A percentile compares a stretch with the other conserved stretches of the same genome.
These are phyloP conservation scores for Natator depressus DNA, from an alignment of 2,113 vertebrate genomes.

Conservation along the genomic window DNA sequence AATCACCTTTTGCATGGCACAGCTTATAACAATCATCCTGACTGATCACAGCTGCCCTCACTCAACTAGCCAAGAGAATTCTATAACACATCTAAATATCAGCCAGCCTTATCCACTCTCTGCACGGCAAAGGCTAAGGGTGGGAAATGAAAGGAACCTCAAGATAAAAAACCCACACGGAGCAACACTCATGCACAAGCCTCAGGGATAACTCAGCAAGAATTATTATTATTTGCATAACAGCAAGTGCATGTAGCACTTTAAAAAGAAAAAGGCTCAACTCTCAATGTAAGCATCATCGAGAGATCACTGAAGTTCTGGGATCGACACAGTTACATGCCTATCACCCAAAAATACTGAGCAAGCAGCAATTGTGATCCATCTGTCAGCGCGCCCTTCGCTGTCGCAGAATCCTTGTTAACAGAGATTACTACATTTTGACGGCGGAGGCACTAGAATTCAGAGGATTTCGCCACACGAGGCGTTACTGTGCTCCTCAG, in stretches of 20 bases:
- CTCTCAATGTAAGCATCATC: background rate
- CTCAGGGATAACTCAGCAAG: background rate
- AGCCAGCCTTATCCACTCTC: background rate
- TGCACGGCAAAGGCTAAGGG: background rate
- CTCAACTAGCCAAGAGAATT: background rate
- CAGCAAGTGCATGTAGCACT: background rate
- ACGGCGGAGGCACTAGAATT: background rate
- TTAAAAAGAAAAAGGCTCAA: background rate
- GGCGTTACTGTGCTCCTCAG: background rate
- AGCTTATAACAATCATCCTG: background rate
- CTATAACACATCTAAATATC: background rate
- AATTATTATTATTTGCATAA: background rate
- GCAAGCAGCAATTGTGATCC: constrained; percentile 18
- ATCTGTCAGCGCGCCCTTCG: constrained; percentile 35
- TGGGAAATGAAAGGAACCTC: background rate
- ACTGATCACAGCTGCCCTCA: background rate
- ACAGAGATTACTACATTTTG: background rate
- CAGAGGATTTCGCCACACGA: background rate
- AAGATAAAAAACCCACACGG: background rate
- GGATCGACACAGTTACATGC: background rate
- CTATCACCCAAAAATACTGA: background rate
- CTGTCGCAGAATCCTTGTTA: constrained; percentile 45
- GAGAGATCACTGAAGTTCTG: background rate
- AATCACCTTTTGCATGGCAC: background rate
- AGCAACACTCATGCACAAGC: background rate